Base-by-base conservation (phyloP, 2,888 invertebrate species). In the Drosophila incognita region DNA sequence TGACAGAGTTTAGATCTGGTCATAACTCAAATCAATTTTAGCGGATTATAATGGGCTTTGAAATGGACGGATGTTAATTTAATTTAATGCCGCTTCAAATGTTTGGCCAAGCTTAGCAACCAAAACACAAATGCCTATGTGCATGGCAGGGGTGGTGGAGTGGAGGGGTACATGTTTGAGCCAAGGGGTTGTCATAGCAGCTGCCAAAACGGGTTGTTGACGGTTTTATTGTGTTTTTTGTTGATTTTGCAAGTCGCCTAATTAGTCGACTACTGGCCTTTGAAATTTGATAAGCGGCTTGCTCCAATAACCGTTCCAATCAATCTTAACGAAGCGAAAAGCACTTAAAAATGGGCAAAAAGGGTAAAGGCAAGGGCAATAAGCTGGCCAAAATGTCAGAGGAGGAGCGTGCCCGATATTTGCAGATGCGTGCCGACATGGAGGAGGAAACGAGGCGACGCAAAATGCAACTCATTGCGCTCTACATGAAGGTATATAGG, bases 331-430 rank as follows among this genome's bases (percentile, higher is more conserved):
- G 42, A 70, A 51, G 60, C 27, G 36, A 24, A 56, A 61, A 42
- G 33, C 48, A 27, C 69, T 51, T 31, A 2, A 51, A 93, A 93
- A 93, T 93, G 76, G 93, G 93, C 92, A 97, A 96, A 93, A 96
- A 96, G 92, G 94, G 95, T 35, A 95, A 96, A 92, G 95, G 92
- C 61, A 95, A 96, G 93, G 95, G 92, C 78, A 95, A 96, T 90
- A 97, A 97, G 92, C 92, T 97, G 86, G 96, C 97, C 27, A 95
- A 96, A 83, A 97, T 97, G 97, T 96, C 96, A 0, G 97, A 97
- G 76, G 97, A 97, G 91, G 97, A 97, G 91, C 94, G 96, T 4
- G 95, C 96, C 0, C 94, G 97, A 64, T 97, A 97, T 92, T 93
- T 97, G 58, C 97, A 97, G 91, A 96, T 96, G 90, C 95, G 96